These are phyloP conservation scores for Plutella xylostella DNA, from an alignment of 2,888 invertebrate species.

Conservation along the genomic window DNA sequence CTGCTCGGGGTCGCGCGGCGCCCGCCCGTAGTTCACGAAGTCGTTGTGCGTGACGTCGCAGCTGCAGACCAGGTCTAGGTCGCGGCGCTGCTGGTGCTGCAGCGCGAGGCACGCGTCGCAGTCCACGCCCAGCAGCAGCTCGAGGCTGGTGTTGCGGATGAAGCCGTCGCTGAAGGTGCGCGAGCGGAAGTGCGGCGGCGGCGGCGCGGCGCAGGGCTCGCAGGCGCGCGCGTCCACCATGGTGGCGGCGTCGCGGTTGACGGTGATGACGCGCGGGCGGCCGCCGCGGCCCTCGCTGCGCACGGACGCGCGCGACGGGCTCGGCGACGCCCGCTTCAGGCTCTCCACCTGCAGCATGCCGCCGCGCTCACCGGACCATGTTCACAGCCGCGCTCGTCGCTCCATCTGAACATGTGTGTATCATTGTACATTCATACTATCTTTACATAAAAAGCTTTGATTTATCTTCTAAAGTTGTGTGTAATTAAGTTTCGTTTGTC, in stretches of 20 bases:
- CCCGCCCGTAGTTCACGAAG: constrained; percentile 46
- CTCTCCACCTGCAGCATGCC: constrained; percentile 58
- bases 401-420: too few relatives aligned
- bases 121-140: constrained; percentile 60
- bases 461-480: too few relatives aligned
- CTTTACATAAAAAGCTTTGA: too few relatives aligned
- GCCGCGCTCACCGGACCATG: too few relatives aligned
- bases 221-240: constrained; percentile 48
- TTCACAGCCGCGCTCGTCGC: too few relatives aligned
- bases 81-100: constrained; percentile 50
- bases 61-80: constrained; percentile 59
- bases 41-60: constrained; percentile 60
- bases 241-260: constrained; percentile 62
- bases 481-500: too few relatives aligned
- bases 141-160: constrained; percentile 60
- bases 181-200: constrained; percentile 52
- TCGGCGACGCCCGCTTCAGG: constrained; percentile 59
- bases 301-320: constrained; percentile 57
- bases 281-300: constrained; percentile 39
- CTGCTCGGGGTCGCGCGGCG: constrained; percentile 27
- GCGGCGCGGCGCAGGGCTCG: constrained; percentile 32
- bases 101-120: constrained; percentile 63
- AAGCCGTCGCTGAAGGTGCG: constrained; percentile 65
- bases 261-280: constrained; percentile 60
- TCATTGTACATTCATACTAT: too few relatives aligned